Conservation (phyloP, 2,888 invertebrate species). For the Tupiocoris notatus region DNA sequence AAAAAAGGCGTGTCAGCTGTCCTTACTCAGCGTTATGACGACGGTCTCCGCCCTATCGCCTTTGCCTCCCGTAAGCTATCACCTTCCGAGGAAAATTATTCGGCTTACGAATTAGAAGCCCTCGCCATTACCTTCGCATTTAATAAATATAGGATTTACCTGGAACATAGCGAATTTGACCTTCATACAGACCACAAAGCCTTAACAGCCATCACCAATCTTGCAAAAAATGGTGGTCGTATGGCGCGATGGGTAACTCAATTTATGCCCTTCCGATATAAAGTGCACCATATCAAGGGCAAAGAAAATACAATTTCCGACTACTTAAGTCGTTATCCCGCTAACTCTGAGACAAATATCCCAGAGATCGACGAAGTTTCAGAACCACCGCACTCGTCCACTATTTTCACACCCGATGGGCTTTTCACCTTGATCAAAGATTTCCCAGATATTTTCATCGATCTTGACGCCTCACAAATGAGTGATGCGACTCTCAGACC, state of each 20-base stretch:
- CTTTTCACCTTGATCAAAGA: neutral
- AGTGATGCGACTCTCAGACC: conserved; percentile 1
- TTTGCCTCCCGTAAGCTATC: conserved; percentile 4
- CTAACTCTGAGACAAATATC: too few species aligned
- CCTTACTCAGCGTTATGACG: neutral
- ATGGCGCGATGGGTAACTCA: conserved; percentile 7
- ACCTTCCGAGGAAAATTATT: too few species aligned
- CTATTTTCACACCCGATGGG: neutral
- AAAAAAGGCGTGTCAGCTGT: conserved; percentile 13
- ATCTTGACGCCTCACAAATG: conserved; percentile 2
- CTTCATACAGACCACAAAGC: conserved; percentile 16
- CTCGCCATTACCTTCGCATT: conserved; percentile 9
- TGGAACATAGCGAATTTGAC: conserved; percentile 4
- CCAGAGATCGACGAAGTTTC: neutral
- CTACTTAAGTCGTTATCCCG: conserved; percentile 4
- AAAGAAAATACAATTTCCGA: neutral
- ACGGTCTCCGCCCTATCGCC: conserved; percentile 13
- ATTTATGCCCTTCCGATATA: too few species aligned
- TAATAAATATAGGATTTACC: neutral
- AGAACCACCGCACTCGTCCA: neutral
- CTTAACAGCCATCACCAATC: conserved; percentile 3
- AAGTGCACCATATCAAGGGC: too few species aligned
- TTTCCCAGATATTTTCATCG: conserved; percentile 27
- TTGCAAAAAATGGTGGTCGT: conserved; percentile 18
- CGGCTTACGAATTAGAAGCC: conserved; percentile 22